phyloP scores from a whole-genome alignment of 2,797 vertebrate species.

The Neostethus bicornis region DNA sequence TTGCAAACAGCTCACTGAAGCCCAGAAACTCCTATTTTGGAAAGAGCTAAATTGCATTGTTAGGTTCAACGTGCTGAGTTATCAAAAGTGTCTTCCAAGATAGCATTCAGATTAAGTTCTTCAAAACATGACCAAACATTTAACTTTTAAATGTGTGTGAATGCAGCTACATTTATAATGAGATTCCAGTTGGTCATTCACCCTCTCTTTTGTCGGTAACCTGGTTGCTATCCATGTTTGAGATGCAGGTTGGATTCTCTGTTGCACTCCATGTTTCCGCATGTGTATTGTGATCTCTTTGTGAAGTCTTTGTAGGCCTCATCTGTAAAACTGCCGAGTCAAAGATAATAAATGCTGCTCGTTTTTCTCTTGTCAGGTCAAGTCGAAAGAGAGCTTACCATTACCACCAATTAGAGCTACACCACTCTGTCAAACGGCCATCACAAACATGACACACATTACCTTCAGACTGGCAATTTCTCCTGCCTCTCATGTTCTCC shows the following conservation, averaged over 20 bases:
- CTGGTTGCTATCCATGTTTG: constrained; percentile 22
- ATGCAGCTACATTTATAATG: background rate
- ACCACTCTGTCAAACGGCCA: constrained; percentile 14
- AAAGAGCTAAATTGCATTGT: background rate
- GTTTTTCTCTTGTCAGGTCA: constrained; percentile 35
- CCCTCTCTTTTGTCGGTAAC: background rate
- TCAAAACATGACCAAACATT: background rate
- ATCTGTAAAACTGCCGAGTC: constrained; percentile 49
- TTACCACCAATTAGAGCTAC: constrained; percentile 46
- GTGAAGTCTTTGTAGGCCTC: constrained; percentile 34
- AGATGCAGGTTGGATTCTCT: constrained; percentile 19
- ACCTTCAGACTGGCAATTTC: constrained; percentile 12
- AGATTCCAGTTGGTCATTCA: background rate
- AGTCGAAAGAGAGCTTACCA: constrained; percentile 41
- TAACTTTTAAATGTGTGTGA: background rate
- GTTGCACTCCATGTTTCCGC: constrained; percentile 4
- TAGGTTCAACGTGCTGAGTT: background rate
- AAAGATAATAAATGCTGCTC: constrained; percentile 41
- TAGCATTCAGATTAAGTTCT: background rate
- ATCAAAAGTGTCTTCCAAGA: background rate
- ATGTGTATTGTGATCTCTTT: constrained; percentile 33
- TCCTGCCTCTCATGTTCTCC: constrained; percentile 16
- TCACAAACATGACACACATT: constrained; percentile 9
- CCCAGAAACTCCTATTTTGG: too few relatives aligned
- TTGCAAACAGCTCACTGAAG: background rate